Evolutionary conservation across 2,888 invertebrate genomes (phyloP), one percentile per base, ranked within the genome.

Genomic region (Heliothis peltigera): DNA sequence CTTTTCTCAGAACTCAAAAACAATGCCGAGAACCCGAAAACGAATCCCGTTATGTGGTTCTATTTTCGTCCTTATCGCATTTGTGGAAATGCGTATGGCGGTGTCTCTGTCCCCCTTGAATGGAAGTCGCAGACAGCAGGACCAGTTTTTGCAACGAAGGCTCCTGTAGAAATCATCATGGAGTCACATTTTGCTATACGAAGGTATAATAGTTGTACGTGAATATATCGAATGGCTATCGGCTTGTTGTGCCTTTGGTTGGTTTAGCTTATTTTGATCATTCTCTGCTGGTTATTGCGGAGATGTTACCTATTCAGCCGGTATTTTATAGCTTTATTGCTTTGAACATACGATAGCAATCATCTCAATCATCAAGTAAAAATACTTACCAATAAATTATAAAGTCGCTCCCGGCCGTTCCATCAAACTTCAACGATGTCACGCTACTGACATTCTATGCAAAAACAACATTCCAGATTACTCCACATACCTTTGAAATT

Each of bases 41-140:
- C 85, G 84, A 84, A 84, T 89, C 85, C 93, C 93, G 93, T 93
- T 93, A 93, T 87, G 77, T 86, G 84, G 82, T 83, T 87, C 75
- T 75, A 75, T 83, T 77, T 76, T 62, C 77, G 68, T 92, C 91
- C 82, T 81, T 84, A 67, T 90, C 86, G 57, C 47, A 60, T 78
- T 1, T 58, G 44, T 39, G 53, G 44, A 58, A 58, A 56, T 70
- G 65, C 64, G 56, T 67, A 79, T 85, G 60, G 60, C 32, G 75
- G 64, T 64, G 68, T 91, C 92, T 84, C 88, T 82, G 80, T 93
- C 80, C 79, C 90, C 80, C 92, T 87, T 93, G 87, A 93, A 93
- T 93, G 93, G 92, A 85, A 89, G 91, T 92, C 88, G 89, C 89
- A 87, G 87, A 89, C 84, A 87, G 84, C 84, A 87, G 83, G 91